These are phyloP conservation scores for Serinus canaria DNA, from an alignment of 2,113 vertebrate species.

Conservation along the genomic window DNA sequence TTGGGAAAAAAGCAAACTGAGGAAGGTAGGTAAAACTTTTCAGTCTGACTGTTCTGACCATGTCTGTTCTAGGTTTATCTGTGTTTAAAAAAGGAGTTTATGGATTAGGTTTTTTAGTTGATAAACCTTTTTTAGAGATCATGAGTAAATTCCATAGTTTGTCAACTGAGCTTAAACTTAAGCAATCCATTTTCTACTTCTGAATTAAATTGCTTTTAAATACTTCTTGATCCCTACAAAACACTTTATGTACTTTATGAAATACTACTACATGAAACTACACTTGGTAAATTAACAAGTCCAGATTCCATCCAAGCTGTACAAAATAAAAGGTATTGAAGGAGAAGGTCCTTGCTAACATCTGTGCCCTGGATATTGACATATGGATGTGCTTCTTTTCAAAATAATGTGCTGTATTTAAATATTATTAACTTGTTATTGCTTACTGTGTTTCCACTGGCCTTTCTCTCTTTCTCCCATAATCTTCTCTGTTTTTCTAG, in stretches of 20 bases:
- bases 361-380: neutral
- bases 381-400: neutral
- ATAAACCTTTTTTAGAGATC: neutral
- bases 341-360: neutral
- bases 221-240: neutral
- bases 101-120: neutral
- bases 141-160: neutral
- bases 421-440: neutral
- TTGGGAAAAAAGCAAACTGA: fast-evolving
- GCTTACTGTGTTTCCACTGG: neutral
- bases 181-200: neutral
- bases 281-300: neutral
- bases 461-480: neutral
- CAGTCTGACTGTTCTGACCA: neutral
- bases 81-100: neutral
- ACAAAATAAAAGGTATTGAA: neutral
- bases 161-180: neutral
- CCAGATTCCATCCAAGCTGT: neutral
- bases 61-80: neutral
- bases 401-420: neutral
- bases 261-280: neutral
- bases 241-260: neutral
- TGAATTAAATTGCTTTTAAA: neutral
- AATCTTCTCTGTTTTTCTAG: neutral
- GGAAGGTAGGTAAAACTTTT: neutral